Evolutionary conservation across 2,797 vertebrate genomes (phyloP).

Genomic region (Heteromormyrus szaboi): DNA sequence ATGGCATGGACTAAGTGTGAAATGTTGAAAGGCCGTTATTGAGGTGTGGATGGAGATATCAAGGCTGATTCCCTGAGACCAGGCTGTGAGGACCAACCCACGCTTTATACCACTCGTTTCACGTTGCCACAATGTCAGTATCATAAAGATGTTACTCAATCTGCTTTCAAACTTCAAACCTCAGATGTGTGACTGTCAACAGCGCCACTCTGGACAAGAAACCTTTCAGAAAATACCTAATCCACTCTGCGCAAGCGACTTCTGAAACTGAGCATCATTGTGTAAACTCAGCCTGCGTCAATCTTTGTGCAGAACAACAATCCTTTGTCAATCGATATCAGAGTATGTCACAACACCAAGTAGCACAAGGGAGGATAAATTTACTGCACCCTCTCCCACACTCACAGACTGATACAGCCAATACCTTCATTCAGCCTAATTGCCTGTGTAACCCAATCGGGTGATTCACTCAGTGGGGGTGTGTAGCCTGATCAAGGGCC

Average conservation of each 20-base stretch:
- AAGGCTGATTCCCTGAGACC: constrained; percentile 22
- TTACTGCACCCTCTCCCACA: constrained; percentile 27
- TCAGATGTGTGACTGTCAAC: background rate
- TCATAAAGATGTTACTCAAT: constrained; percentile 19
- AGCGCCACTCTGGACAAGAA: background rate
- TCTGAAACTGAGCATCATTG: background rate
- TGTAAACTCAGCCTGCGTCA: background rate
- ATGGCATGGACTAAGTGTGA: background rate
- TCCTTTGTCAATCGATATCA: constrained; percentile 43
- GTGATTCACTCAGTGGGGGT: background rate
- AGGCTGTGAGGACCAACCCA: constrained; percentile 13
- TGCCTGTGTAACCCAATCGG: constrained; percentile 7
- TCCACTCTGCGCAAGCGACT: background rate
- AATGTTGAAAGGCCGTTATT: background rate
- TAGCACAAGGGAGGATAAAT: constrained; percentile 23
- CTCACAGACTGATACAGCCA: background rate
- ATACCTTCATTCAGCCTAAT: constrained; percentile 2
- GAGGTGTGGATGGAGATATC: background rate
- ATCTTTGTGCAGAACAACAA: constrained; percentile 21
- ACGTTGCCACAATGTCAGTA: background rate
- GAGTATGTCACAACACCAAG: constrained; percentile 23
- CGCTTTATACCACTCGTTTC: constrained; percentile 16
- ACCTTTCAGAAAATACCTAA: background rate
- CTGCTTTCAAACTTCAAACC: background rate
- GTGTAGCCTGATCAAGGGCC: background rate